Conservation (phyloP, 2,888 invertebrate species). For the Brachypterus glaber region DNA sequence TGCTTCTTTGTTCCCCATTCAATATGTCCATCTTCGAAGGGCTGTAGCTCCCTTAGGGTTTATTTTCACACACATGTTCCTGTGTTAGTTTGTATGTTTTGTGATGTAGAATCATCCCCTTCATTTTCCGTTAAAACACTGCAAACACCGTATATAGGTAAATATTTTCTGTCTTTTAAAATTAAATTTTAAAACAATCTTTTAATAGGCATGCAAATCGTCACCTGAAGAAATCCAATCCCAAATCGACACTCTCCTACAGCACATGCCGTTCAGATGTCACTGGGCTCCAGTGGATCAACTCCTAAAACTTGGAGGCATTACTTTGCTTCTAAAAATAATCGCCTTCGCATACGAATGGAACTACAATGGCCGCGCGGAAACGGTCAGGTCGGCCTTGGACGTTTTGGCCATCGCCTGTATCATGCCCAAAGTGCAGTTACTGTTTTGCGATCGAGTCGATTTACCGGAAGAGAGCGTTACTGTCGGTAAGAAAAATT, state of each 20-base stretch:
- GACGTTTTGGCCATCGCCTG: slow-evolving; percentile 88
- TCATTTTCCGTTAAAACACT: too few species aligned
- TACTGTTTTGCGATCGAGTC: slow-evolving; percentile 63
- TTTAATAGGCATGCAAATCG: slow-evolving; percentile 50
- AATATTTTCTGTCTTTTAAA: too few species aligned
- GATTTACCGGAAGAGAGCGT: slow-evolving; percentile 69
- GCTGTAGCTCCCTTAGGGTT: too few species aligned
- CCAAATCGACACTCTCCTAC: slow-evolving; percentile 72
- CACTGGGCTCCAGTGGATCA: slow-evolving; percentile 88
- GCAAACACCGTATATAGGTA: too few species aligned
- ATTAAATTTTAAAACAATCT: too few species aligned
- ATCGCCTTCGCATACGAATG: slow-evolving; percentile 86
- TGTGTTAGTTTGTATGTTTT: too few species aligned
- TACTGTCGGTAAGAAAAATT: slow-evolving; percentile 48
- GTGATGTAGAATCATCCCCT: too few species aligned
- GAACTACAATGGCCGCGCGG: slow-evolving; percentile 80
- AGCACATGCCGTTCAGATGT: slow-evolving; percentile 62
- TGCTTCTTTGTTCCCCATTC: too few species aligned
- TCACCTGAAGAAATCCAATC: slow-evolving; percentile 76
- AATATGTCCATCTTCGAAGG: too few species aligned
- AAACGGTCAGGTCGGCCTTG: slow-evolving; percentile 70
- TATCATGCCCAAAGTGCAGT: slow-evolving; percentile 72
- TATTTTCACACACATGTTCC: too few species aligned
- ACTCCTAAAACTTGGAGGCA: slow-evolving; percentile 73
- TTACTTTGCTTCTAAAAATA: slow-evolving; percentile 71